Conservation (phyloP, 2,113 vertebrate species). For the Sclerurus mexicanus region DNA sequence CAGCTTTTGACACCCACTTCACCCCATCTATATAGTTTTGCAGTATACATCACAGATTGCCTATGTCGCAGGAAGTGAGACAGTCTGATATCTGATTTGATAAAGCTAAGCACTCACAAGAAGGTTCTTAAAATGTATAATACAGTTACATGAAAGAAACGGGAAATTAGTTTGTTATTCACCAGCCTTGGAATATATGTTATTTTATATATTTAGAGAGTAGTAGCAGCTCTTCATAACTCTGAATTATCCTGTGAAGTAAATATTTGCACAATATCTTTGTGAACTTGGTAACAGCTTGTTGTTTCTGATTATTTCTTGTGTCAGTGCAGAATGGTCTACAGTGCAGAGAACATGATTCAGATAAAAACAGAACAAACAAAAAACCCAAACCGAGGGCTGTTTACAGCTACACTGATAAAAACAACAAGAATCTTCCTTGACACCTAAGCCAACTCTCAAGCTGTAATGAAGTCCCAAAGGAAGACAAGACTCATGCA, state of each 20-base stretch:
- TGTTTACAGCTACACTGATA: not conserved
- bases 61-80: not conserved
- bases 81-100: not conserved
- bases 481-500: not conserved
- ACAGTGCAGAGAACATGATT: not conserved
- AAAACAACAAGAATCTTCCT: not conserved
- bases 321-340: not conserved
- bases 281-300: not conserved
- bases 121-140: not conserved
- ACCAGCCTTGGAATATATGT: not conserved
- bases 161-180: not conserved
- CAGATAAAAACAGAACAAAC: not conserved
- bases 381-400: not conserved
- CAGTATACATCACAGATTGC: not conserved
- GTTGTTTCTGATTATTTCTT: not conserved
- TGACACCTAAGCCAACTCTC: not conserved
- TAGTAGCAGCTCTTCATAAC: not conserved
- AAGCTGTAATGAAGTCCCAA: slow-evolving; percentile 31
- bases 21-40: not conserved
- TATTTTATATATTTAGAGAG: not conserved
- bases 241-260: not conserved
- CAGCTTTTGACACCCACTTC: not conserved
- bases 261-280: not conserved
- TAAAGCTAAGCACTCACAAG: not conserved
- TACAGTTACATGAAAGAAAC: not conserved